Conservation (phyloP, 2,888 invertebrate genomes). For the Leptinotarsa juncta region DNA sequence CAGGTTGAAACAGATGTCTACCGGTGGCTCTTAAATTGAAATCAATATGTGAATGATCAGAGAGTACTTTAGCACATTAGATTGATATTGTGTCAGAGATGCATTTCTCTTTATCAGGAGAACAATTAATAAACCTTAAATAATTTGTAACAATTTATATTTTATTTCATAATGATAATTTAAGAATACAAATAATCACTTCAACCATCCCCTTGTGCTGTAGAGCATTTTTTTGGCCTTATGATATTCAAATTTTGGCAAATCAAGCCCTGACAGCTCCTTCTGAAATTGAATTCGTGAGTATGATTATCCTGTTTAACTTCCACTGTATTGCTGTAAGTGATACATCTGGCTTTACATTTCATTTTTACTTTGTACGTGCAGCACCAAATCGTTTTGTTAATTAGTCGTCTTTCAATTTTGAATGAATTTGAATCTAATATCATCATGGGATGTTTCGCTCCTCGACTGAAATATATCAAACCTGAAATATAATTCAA, state of each 20-base stretch:
- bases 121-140: too few relatives aligned
- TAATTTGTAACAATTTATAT: too few relatives aligned
- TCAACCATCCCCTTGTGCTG: background rate
- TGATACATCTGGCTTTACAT: conserved; percentile 47
- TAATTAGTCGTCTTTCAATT: conserved; percentile 28
- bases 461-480: conserved; percentile 46
- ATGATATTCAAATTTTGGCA: conserved; percentile 13
- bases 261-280: background rate
- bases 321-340: conserved; percentile 42
- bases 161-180: too few relatives aligned
- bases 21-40: too few relatives aligned
- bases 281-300: conserved; percentile 24
- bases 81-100: too few relatives aligned
- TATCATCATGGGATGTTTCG: conserved; percentile 48
- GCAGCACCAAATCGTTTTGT: conserved; percentile 48
- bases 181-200: background rate
- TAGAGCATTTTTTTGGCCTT: background rate
- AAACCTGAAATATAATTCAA: conserved; percentile 39
- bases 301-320: conserved; percentile 40
- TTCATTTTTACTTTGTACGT: conserved; percentile 39
- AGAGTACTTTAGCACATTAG: too few relatives aligned
- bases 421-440: conserved; percentile 34
- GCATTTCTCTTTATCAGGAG: too few relatives aligned
- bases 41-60: too few relatives aligned
- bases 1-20: too few relatives aligned